phyloP scores from a whole-genome alignment of 2,113 vertebrate species.

The Uria aalge region DNA sequence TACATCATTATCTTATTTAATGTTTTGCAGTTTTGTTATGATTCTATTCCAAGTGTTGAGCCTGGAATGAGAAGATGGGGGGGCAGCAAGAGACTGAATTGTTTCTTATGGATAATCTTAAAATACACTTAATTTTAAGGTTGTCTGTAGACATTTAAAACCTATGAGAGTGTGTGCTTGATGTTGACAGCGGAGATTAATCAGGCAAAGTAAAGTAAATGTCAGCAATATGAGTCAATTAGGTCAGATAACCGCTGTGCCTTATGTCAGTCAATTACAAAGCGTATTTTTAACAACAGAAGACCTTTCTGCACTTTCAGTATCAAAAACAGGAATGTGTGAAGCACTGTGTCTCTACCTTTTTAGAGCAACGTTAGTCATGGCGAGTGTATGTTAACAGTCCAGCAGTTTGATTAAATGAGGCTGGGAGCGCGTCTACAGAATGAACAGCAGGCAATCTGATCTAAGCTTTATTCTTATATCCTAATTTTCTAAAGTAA shows the following conservation, averaged over 20 bases:
- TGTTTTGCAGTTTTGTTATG: not conserved
- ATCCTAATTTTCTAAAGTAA: not conserved
- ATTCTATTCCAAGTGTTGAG: not conserved
- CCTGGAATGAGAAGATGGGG: not conserved
- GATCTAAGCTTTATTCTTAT: not conserved
- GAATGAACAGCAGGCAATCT: not conserved
- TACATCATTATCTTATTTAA: not conserved
- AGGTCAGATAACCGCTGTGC: slow-evolving; percentile 8
- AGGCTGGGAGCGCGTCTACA: not conserved
- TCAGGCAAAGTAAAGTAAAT: not conserved
- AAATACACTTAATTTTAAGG: not conserved
- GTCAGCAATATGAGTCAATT: not conserved
- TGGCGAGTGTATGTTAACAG: not conserved
- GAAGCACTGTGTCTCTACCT: not conserved
- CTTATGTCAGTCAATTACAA: not conserved
- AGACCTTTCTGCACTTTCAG: not conserved
- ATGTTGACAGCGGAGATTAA: not conserved
- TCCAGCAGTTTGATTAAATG: not conserved
- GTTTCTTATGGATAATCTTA: not conserved
- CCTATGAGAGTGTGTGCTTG: not conserved
- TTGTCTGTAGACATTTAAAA: not conserved
- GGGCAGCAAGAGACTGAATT: not conserved
- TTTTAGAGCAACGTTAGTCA: not conserved
- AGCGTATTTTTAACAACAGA: not conserved
- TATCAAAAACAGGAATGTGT: not conserved